These are phyloP conservation scores for Rhyacophila brunnea DNA, from an alignment of 1,140 invertebrate species.

Conservation along the genomic window DNA sequence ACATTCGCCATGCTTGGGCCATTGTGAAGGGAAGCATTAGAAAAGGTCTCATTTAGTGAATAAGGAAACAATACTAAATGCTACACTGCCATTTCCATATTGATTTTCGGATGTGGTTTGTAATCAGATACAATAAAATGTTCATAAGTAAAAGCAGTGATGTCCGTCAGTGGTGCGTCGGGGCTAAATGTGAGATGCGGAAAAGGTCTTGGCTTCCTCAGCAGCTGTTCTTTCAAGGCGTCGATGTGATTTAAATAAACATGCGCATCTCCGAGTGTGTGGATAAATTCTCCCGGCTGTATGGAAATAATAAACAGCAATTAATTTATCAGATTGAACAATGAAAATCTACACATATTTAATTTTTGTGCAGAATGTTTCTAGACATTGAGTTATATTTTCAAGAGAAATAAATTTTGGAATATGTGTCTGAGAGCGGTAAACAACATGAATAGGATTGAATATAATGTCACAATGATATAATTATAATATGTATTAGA, in stretches of 20 bases:
- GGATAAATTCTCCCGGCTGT: slow-evolving; percentile 92
- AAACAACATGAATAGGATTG: no score
- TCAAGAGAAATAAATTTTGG: no score
- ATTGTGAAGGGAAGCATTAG: no score
- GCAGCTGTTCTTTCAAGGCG: slow-evolving; percentile 80
- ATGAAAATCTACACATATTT: not conserved
- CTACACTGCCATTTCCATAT: slow-evolving; percentile 97
- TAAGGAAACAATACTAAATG: no score
- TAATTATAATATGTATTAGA: no score
- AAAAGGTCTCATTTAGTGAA: no score
- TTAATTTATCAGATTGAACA: not conserved
- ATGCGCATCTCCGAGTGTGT: slow-evolving; percentile 96
- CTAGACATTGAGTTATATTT: not conserved
- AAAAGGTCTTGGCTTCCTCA: slow-evolving; percentile 78
- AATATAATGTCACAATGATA: no score
- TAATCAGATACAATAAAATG: slow-evolving; percentile 90
- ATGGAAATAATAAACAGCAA: slow-evolving; percentile 32
- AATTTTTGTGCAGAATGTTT: no score
- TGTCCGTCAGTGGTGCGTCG: slow-evolving; percentile 54
- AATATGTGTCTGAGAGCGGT: no score
- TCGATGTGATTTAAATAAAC: slow-evolving; percentile 93
- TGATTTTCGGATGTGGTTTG: slow-evolving; percentile 86
- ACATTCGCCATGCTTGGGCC: no score
- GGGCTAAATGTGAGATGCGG: slow-evolving; percentile 68
- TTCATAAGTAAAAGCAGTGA: slow-evolving; percentile 88